phyloP scores from a whole-genome alignment of 2,888 invertebrate genomes.

The Sesia bembeciformis region DNA sequence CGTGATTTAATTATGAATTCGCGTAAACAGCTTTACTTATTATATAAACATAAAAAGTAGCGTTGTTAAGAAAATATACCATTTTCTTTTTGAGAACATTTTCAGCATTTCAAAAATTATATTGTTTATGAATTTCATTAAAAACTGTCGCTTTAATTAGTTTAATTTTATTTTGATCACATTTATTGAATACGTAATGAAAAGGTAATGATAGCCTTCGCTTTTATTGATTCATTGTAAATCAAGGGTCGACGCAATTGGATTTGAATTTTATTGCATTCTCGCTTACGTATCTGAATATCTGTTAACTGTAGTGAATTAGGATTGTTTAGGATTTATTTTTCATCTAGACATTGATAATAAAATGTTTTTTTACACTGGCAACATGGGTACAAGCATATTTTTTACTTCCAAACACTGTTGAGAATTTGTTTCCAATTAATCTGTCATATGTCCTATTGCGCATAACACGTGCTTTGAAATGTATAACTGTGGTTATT shows the following conservation, averaged over 20 bases:
- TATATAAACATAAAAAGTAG: too few species aligned
- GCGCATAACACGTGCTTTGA: conserved; percentile 40
- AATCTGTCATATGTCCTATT: conserved; percentile 22
- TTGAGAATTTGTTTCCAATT: conserved; percentile 36
- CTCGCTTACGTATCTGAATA: conserved; percentile 39
- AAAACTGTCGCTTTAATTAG: too few species aligned
- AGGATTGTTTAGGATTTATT: conserved; percentile 28
- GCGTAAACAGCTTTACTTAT: too few species aligned
- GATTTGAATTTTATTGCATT: conserved; percentile 66
- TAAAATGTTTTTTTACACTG: neutral
- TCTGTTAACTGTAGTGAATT: conserved; percentile 52
- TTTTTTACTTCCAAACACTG: conserved; percentile 4
- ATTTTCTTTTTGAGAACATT: too few species aligned
- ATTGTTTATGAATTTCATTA: too few species aligned
- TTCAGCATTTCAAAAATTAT: too few species aligned
- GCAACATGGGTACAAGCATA: neutral
- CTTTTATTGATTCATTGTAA: conserved; percentile 71
- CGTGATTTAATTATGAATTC: too few species aligned
- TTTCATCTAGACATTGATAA: neutral
- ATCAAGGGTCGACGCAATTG: conserved; percentile 66
- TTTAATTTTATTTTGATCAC: conserved; percentile 27
- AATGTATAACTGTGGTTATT: conserved; percentile 44
- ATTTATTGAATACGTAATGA: conserved; percentile 68
- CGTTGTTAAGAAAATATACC: too few species aligned
- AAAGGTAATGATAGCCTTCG: too few species aligned